Percentiles rank a stretch among this genome's conserved stretches.
Conservation (phyloP, 2,113 vertebrate species). For the Grammomys surdaster region DNA sequence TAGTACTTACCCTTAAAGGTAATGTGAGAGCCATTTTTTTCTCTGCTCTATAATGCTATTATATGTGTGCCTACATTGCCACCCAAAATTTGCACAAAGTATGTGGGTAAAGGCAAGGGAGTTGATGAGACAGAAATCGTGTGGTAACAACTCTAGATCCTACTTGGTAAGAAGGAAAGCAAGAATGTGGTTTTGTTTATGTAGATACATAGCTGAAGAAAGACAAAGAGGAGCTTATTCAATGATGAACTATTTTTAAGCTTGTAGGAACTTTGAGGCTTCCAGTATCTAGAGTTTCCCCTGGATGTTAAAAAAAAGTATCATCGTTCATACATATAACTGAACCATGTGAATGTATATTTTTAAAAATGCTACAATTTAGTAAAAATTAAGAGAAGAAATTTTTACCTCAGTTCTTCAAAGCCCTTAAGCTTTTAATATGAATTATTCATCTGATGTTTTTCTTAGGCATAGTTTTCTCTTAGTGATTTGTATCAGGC, state of each 20-base stretch:
- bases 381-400: background rate
- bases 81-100: background rate
- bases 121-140: background rate
- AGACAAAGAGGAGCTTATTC: background rate
- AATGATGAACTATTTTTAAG: background rate
- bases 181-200: background rate
- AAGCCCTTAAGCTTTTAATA: background rate
- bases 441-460: background rate
- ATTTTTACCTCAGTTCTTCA: background rate
- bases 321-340: background rate
- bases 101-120: background rate
- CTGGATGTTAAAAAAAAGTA: background rate
- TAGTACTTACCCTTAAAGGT: background rate
- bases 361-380: background rate
- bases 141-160: background rate
- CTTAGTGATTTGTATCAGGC: background rate
- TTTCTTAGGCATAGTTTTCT: background rate
- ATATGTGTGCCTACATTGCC: too few relatives aligned
- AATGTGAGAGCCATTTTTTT: background rate
- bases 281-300: background rate
- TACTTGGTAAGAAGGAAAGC: background rate
- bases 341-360: background rate
- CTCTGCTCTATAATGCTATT: too few relatives aligned
- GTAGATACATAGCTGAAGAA: background rate
- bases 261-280: background rate